Conservation (phyloP, 2,888 invertebrate species). For the Teleiodes luculella region DNA sequence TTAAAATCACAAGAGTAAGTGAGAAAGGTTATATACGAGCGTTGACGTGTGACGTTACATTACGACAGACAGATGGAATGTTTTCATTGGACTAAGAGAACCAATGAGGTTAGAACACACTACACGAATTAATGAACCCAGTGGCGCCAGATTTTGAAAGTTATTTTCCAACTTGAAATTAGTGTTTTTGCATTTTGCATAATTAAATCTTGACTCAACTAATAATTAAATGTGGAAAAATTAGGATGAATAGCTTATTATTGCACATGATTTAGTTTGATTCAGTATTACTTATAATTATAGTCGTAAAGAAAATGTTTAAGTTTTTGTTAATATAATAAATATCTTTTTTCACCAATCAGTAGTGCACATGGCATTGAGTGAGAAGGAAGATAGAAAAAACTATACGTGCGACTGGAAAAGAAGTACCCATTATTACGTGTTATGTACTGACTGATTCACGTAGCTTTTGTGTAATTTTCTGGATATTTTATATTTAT, state of each 20-base stretch:
- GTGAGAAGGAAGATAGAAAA: slow-evolving; percentile 41
- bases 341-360: slow-evolving; percentile 46
- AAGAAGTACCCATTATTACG: slow-evolving; percentile 29
- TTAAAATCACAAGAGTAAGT: slow-evolving; percentile 39
- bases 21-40: slow-evolving; percentile 28
- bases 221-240: no score
- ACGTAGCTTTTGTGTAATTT: slow-evolving; percentile 17
- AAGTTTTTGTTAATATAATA: neutral
- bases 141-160: slow-evolving; percentile 48
- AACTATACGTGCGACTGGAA: slow-evolving; percentile 30
- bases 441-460: slow-evolving; percentile 32
- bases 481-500: neutral
- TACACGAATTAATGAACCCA: slow-evolving; percentile 36
- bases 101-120: slow-evolving; percentile 75
- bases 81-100: slow-evolving; percentile 75
- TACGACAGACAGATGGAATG: slow-evolving; percentile 84
- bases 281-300: no score
- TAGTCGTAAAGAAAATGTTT: no score
- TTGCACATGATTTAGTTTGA: no score
- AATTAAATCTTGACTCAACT: no score
- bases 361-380: slow-evolving; percentile 55
- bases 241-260: no score
- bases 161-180: neutral
- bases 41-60: slow-evolving; percentile 49
- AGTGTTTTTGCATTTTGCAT: neutral